Conservation (phyloP, 2,888 invertebrate genomes). For the Morinoia aosen region DNA sequence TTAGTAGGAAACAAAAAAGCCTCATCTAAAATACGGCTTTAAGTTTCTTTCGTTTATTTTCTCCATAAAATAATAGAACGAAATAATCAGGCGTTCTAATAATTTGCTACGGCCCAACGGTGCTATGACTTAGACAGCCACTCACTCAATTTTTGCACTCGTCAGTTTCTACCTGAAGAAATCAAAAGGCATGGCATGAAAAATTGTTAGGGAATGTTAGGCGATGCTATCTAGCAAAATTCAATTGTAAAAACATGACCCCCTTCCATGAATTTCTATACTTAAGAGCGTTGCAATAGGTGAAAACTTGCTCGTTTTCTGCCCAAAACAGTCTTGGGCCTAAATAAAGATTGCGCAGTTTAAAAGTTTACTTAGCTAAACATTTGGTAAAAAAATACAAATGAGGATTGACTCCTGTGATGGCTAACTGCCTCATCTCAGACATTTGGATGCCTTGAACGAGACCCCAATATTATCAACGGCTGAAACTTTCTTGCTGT, state of each 20-base stretch:
- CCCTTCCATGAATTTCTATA: not conserved
- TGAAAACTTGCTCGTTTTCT: not conserved
- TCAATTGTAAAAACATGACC: not conserved
- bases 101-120: not conserved
- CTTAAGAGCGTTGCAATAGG: not conserved
- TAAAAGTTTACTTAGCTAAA: not conserved
- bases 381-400: no score
- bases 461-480: not conserved
- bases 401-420: not conserved
- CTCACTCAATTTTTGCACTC: no score
- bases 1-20: not conserved
- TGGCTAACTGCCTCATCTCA: not conserved
- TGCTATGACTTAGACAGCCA: no score
- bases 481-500: not conserved
- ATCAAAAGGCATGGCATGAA: no score
- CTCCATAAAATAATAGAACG: not conserved
- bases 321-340: not conserved
- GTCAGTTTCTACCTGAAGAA: no score
- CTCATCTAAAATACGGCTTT: not conserved
- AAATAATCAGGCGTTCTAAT: not conserved
- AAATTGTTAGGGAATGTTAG: no score
- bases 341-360: not conserved
- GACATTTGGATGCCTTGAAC: not conserved
- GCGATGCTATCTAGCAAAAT: no score
- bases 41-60: not conserved